Evolutionary conservation across 2,797 vertebrate genomes (phyloP).

Genomic region (Aphelocoma californica): DNA sequence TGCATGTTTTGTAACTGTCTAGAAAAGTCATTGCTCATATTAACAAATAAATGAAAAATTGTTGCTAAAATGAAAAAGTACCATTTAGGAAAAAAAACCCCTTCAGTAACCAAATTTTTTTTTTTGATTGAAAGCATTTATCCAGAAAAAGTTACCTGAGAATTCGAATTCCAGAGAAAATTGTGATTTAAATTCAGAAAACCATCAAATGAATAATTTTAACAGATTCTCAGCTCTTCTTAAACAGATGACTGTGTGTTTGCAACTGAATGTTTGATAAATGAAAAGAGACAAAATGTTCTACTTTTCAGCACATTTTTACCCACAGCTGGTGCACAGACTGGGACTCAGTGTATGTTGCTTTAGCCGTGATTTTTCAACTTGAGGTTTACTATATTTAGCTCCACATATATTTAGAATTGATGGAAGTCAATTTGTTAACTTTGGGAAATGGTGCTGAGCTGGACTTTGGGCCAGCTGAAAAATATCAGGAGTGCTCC

Average conservation of each 20-base stretch:
- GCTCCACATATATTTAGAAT: constrained; percentile 72
- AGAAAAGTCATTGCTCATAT: not conserved
- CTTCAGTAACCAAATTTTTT: not conserved
- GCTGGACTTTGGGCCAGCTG: constrained; percentile 21
- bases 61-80: not conserved
- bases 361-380: constrained; percentile 79
- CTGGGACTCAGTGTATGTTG: constrained; percentile 77
- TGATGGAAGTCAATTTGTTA: constrained; percentile 71
- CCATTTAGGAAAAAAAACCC: not conserved
- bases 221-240: constrained; percentile 58
- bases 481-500: not conserved
- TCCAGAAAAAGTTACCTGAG: constrained; percentile 52
- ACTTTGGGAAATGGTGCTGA: constrained; percentile 64
- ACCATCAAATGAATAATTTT: constrained; percentile 65
- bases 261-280: constrained; percentile 77
- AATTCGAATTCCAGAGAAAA: constrained; percentile 24
- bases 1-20: not conserved
- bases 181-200: constrained; percentile 42
- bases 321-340: constrained; percentile 81
- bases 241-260: constrained; percentile 71
- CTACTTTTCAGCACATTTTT: constrained; percentile 83
- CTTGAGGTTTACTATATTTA: constrained; percentile 80
- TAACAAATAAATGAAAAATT: not conserved
- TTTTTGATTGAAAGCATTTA: constrained; percentile 12
- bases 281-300: constrained; percentile 81